Percentiles rank a stretch among this genome's conserved stretches.
Evolutionary conservation across 2,113 vertebrate species (phyloP).

Genomic region (Atherinomorus stipes): DNA sequence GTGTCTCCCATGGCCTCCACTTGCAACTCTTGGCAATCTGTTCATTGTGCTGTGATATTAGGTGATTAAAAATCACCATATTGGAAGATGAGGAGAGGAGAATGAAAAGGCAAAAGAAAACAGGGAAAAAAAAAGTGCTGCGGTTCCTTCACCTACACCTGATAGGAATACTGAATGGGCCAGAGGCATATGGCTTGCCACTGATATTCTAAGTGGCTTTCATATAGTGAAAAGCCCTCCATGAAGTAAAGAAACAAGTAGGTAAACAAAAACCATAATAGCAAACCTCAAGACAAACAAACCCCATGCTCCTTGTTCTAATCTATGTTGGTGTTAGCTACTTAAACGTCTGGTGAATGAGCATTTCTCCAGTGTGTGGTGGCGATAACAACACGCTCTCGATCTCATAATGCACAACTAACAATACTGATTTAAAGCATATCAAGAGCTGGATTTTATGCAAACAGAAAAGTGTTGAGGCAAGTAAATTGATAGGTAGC

Average conservation of each 20-base stretch:
- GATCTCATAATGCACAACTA: constrained; percentile 27
- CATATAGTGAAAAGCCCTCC: constrained; percentile 42
- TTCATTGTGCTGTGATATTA: constrained; percentile 81
- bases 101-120: constrained; percentile 52
- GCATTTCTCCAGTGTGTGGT: constrained; percentile 44
- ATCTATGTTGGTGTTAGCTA: constrained; percentile 39
- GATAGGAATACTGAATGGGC: constrained; percentile 56
- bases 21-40: constrained; percentile 72
- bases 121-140: constrained; percentile 11
- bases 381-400: constrained; percentile 34
- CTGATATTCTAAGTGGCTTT: constrained; percentile 72
- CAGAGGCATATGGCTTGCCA: constrained; percentile 36
- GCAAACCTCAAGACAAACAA: constrained; percentile 43
- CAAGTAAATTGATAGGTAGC: constrained; percentile 46
- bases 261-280: constrained; percentile 65
- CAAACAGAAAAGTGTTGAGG: constrained; percentile 20
- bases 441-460: constrained; percentile 33
- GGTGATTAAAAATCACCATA: constrained; percentile 82
- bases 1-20: constrained; percentile 62
- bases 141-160: constrained; percentile 49
- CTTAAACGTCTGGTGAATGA: constrained; percentile 33
- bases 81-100: constrained; percentile 55
- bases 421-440: constrained; percentile 37
- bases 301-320: constrained; percentile 27
- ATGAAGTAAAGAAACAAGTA: constrained; percentile 62